Evolutionary conservation across 2,888 invertebrate genomes (phyloP), one percentile per base, ranked within the genome.

Genomic region (Callinectes sapidus): DNA sequence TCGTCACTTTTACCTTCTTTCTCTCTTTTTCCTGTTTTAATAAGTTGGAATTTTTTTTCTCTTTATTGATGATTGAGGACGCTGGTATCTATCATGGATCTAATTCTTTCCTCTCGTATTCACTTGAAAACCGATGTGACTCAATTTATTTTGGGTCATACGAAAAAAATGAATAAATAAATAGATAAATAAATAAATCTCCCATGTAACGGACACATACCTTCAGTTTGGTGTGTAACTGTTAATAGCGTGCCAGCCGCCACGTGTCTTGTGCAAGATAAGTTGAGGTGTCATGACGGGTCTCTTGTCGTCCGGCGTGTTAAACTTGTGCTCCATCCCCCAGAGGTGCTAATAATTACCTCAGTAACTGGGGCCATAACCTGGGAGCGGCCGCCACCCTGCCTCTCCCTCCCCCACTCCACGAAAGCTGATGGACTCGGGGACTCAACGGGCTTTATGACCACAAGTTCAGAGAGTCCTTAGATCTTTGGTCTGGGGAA

Each of bases 311-410:
- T 54, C 35, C 28, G 28, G 18, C 35, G 35, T 54, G 55, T 88
- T 87, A 6, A 48, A 48, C 87, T 13, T 87, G 28, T 88, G 48
- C 88, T 88, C 55, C 32, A 35, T 88, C 88, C 88, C 55, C 88
- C 18, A 61, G 48, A 55, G 55, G 87, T 42, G 42, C 87, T 88
- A 55, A 55, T 88, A 88, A 88, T 88, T 88, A 88, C 55, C 55
- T 88, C 88, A 88, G 88, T 88, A 88, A 88, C 88, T 54, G 88
- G 88, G 55, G 88, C 88, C 55, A 35, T 35, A 35, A 54, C 48
- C n/a, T 48, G 48, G 23, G 35, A 86, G 87, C 54, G 87, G 87
- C 54, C n/a, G 87, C 81, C 89, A 66, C 89, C 35, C 89, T 42
- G 23, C 35, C 89, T 71, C 71, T 0, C 89, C n/a, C 66, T 89